These are phyloP conservation scores for Synchiropus splendidus DNA, from an alignment of 2,113 vertebrate genomes.

Conservation along the genomic window DNA sequence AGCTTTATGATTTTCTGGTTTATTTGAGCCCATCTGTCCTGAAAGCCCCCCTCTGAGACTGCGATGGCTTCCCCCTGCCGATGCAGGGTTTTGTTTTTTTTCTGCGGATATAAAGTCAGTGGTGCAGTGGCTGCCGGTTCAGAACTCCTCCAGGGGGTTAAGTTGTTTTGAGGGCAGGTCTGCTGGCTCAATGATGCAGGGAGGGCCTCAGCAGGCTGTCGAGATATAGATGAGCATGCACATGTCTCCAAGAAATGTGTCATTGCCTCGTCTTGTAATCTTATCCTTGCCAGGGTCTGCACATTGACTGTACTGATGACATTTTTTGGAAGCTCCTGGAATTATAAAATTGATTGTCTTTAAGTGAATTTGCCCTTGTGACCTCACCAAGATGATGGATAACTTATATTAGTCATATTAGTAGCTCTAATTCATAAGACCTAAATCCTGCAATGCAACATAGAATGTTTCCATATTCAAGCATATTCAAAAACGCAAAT, in stretches of 20 bases:
- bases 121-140: slow-evolving; percentile 21
- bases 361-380: too few species aligned
- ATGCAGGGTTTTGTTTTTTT: slow-evolving; percentile 18
- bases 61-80: slow-evolving; percentile 30
- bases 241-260: neutral
- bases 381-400: too few species aligned
- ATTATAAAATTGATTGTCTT: too few species aligned
- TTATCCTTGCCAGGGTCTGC: neutral
- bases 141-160: slow-evolving; percentile 35
- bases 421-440: too few species aligned
- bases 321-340: too few species aligned
- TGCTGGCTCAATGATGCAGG: slow-evolving; percentile 24
- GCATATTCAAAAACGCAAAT: too few species aligned
- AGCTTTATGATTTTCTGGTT: slow-evolving; percentile 48
- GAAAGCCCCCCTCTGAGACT: slow-evolving; percentile 32
- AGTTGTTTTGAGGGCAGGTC: slow-evolving; percentile 41
- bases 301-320: too few species aligned
- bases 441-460: too few species aligned
- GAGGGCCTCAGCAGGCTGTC: slow-evolving; percentile 21
- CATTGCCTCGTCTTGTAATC: slow-evolving; percentile 13
- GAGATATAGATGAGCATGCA: slow-evolving; percentile 20
- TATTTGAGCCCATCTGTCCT: slow-evolving; percentile 47
- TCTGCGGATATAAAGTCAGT: slow-evolving; percentile 25
- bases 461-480: too few species aligned
- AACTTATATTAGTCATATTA: too few species aligned